These are phyloP conservation scores for Drosophila fulvimacula DNA, from an alignment of 2,888 invertebrate species.

Conservation along the genomic window DNA sequence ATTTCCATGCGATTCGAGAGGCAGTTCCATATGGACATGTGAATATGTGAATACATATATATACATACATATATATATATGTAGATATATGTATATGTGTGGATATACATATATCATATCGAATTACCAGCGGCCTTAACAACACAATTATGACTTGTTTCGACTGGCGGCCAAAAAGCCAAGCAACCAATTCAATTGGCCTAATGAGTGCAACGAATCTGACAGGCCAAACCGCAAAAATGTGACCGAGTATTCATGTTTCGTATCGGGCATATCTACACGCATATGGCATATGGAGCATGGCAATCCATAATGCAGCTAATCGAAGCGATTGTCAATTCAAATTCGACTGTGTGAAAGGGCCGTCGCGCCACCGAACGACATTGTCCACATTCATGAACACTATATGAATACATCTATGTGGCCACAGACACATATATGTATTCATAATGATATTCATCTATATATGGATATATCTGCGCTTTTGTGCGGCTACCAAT, in stretches of 20 bases:
- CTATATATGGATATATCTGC: conserved; percentile 1
- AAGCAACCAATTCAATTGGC: conserved; percentile 65
- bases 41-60: too few species aligned
- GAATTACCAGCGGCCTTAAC: conserved; percentile 71
- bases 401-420: conserved; percentile 20
- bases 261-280: conserved; percentile 19
- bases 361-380: conserved; percentile 33
- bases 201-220: conserved; percentile 80
- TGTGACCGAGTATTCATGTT: conserved; percentile 15
- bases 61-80: conserved; percentile 2
- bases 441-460: conserved; percentile 14
- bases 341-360: conserved; percentile 60
- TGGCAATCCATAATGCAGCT: conserved; percentile 57
- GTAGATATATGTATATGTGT: neutral
- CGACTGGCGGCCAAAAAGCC: conserved; percentile 46
- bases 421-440: conserved; percentile 5
- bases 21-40: conserved; percentile 10
- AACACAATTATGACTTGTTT: conserved; percentile 73
- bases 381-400: conserved; percentile 52
- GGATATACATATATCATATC: conserved; percentile 46
- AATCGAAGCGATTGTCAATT: conserved; percentile 61
- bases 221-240: conserved; percentile 62
- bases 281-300: conserved; percentile 10
- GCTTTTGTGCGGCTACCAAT: conserved; percentile 38
- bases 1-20: conserved; percentile 50